phyloP scores from a whole-genome alignment of 2,113 vertebrate genomes.

The Ophiodon elongatus region DNA sequence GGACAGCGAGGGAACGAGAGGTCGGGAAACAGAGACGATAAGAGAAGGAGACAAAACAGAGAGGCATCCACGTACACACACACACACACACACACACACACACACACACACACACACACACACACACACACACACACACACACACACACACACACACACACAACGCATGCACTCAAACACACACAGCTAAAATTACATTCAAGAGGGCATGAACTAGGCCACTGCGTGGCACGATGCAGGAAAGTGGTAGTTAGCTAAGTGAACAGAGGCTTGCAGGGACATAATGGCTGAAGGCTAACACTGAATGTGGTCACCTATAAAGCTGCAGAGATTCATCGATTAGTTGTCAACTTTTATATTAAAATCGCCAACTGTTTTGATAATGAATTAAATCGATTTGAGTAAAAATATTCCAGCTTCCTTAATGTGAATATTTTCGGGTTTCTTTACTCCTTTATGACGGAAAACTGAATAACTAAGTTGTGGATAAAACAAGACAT shows the following conservation, averaged over 20 bases:
- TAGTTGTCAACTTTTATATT: background rate
- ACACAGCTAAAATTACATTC: constrained; percentile 68
- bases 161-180: constrained; percentile 21
- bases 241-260: constrained; percentile 45
- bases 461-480: background rate
- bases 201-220: constrained; percentile 73
- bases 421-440: background rate
- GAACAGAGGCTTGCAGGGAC: constrained; percentile 37
- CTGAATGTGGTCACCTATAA: background rate
- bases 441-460: background rate
- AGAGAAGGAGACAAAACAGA: constrained; percentile 38
- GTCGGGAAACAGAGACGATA: constrained; percentile 32
- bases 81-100: constrained; percentile 36
- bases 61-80: constrained; percentile 7
- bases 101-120: constrained; percentile 39
- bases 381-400: background rate
- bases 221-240: constrained; percentile 44
- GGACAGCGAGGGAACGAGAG: constrained; percentile 13
- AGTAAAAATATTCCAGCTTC: background rate
- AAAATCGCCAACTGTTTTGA: background rate
- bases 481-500: background rate
- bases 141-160: constrained; percentile 42
- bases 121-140: constrained; percentile 20
- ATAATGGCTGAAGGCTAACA: constrained; percentile 4
- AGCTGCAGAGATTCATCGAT: background rate